phyloP scores from a whole-genome alignment of 2,797 vertebrate species.

The Luscinia luscinia region DNA sequence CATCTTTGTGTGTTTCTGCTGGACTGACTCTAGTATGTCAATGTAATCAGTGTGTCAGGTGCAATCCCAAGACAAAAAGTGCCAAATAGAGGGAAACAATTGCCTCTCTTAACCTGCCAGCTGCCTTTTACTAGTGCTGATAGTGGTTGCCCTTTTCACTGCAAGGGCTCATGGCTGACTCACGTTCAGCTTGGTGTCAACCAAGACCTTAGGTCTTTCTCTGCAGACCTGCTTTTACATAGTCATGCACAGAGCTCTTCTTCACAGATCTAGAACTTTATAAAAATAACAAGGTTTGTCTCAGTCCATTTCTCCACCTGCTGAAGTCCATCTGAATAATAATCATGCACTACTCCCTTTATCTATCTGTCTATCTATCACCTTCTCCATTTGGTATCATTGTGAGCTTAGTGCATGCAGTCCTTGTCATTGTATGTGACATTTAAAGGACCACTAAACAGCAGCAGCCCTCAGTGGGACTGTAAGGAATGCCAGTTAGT shows the following conservation, averaged over 20 bases:
- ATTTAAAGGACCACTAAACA: neutral
- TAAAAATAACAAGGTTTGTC: neutral
- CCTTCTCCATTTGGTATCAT: neutral
- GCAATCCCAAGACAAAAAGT: neutral
- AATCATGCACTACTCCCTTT: neutral
- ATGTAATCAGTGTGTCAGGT: neutral
- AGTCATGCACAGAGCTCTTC: neutral
- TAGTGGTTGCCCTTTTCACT: neutral
- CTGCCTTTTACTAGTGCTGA: neutral
- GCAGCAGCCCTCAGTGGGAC: neutral
- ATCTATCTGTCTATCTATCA: no score
- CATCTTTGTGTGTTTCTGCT: neutral
- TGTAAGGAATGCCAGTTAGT: neutral
- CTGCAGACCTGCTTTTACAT: neutral
- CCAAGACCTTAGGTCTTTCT: neutral
- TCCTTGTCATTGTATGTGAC: neutral
- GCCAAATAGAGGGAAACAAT: neutral
- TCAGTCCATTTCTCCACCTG: neutral
- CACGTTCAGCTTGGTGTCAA: neutral
- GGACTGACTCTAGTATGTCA: neutral
- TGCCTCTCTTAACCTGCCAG: neutral
- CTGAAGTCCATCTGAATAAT: neutral
- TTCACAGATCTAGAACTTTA: neutral
- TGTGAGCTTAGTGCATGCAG: neutral
- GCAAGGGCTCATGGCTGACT: neutral